Evolutionary conservation across 1,140 invertebrate genomes (phyloP), one percentile per base, ranked within the genome.

Genomic region (Trachymyrmex septentrionalis): DNA sequence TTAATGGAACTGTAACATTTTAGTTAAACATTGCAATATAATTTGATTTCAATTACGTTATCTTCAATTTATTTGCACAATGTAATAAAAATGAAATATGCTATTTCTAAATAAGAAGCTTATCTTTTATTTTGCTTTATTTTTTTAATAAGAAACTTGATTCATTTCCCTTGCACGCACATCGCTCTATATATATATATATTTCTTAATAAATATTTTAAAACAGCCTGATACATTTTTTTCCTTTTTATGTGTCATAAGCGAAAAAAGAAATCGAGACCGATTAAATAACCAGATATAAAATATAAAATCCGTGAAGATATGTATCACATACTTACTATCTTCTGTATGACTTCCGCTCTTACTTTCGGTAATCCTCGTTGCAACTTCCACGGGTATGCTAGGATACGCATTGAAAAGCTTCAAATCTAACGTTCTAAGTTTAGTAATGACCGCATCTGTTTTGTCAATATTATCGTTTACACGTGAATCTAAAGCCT

Each of bases 381-480:
- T 88, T 61, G 91, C 85, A 30, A 90, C 61, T 91, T 94, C 94
- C 21, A 91, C 90, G 14, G 92, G 55, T 5, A 80, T 89, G 72
- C 92, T 87, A 1, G 93, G 90, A 34, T 95, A 94, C 88, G 94
- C 91, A 80, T 97, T 97, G 85, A 97, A 97, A 14, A 98, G 93
- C 94, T 97, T 97, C 1, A 96, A 94, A 92, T 98, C 97, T 30
- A 98, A 94, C 34, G 96, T 96, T 19, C 97, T 94, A 7, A 98
- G 93, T 94, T 98, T 97, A 0, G 97, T 96, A 67, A 98, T 97
- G 1, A 98, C 97, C 0, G 97, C 96, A 88, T 98, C 97, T 0
- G 97, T 98, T 96, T 98, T 98, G 69, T 97, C 97, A 63, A 98
- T 97, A 92, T 98, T 98, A 91, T 98, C 97, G 71, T 97, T 97